Conservation (phyloP, 2,888 invertebrate species). For the Latrodectus elegans region DNA sequence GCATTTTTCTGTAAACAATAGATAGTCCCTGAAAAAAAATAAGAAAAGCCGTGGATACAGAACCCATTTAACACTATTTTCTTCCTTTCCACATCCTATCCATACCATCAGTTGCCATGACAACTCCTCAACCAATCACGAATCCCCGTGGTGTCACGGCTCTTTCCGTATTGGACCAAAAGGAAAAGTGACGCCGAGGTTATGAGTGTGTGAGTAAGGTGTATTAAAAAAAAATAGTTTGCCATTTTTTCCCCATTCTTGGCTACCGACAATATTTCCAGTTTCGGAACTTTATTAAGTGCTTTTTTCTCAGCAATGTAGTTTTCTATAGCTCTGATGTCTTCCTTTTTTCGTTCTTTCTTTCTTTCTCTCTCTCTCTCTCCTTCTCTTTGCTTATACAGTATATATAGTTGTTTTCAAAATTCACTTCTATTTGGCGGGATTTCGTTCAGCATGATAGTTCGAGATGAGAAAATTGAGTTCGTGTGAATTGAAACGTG, state of each 20-base stretch:
- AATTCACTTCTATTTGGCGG: slow-evolving; percentile 6
- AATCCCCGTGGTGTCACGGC: slow-evolving; percentile 19
- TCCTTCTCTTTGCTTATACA: background rate
- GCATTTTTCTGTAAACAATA: background rate
- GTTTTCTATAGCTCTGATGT: too few species aligned
- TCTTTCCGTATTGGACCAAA: slow-evolving; percentile 26
- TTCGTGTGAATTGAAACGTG: too few species aligned
- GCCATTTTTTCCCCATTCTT: too few species aligned
- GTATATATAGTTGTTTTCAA: background rate
- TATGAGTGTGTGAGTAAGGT: slow-evolving; percentile 25
- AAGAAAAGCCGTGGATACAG: slow-evolving; percentile 34
- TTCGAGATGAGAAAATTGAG: background rate
- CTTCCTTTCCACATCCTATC: slow-evolving; percentile 57
- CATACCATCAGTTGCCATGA: slow-evolving; percentile 50
- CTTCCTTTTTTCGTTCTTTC: too few species aligned
- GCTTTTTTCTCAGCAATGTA: slow-evolving; percentile 2
- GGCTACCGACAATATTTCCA: too few species aligned
- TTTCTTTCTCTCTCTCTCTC: too few species aligned
- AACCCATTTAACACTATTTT: slow-evolving; percentile 61
- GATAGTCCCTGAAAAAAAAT: background rate
- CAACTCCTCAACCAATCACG: slow-evolving; percentile 49
- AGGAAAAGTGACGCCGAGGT: slow-evolving; percentile 58
- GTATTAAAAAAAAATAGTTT: slow-evolving; percentile 12
- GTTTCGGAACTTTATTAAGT: slow-evolving; percentile 20
- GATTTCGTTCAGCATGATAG: slow-evolving; percentile 1